Conservation (phyloP, 1,140 invertebrate genomes). For the Odontomachus brunneus region DNA sequence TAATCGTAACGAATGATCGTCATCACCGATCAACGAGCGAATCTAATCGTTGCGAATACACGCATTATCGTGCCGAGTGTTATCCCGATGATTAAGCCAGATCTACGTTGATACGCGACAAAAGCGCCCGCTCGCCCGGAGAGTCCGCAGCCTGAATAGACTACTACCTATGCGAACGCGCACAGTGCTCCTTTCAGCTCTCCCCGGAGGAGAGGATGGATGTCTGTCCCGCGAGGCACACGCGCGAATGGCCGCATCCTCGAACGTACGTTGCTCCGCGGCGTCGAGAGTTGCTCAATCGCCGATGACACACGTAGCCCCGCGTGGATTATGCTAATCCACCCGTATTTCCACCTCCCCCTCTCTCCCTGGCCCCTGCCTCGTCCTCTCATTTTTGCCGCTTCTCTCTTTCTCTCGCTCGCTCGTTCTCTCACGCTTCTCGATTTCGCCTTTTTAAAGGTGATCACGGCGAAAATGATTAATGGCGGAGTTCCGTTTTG, state of each 20-base stretch:
- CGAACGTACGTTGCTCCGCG: conserved; percentile 33
- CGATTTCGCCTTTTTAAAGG: conserved; percentile 69
- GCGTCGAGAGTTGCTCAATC: conserved; percentile 66
- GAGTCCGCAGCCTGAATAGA: conserved; percentile 31
- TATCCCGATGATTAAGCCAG: conserved; percentile 26
- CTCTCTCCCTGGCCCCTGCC: neutral
- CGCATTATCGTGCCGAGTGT: neutral
- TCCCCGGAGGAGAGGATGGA: neutral
- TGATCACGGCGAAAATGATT: conserved; percentile 72
- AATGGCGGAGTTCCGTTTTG: conserved; percentile 72
- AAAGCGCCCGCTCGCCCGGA: neutral
- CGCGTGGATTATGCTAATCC: conserved; percentile 75
- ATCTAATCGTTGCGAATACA: neutral
- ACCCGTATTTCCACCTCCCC: conserved; percentile 34
- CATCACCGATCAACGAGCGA: conserved; percentile 6
- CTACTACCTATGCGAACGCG: neutral
- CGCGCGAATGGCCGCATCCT: conserved; percentile 18
- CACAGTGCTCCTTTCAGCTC: conserved; percentile 37
- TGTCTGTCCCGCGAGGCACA: conserved; percentile 12
- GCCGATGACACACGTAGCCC: conserved; percentile 66
- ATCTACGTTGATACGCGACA: neutral
- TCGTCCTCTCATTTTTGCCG: neutral
- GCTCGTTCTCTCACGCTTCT: neutral
- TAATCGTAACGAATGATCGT: neutral
- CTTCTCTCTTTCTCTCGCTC: conserved; percentile 27